Conservation (phyloP, 2,888 invertebrate species). For the Sesia apiformis region DNA sequence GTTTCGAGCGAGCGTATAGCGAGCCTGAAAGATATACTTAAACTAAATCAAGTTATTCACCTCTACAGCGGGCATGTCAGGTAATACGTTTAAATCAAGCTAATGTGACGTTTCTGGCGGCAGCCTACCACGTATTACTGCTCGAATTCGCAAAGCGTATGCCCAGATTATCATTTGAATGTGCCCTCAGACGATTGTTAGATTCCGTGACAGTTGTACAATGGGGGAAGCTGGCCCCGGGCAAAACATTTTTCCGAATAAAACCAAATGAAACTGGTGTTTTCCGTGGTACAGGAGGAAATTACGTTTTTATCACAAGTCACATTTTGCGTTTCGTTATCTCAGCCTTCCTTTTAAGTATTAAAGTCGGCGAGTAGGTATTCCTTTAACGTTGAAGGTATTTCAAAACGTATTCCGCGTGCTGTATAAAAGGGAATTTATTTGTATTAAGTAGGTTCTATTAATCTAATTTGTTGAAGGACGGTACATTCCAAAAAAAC, state of each 20-base stretch:
- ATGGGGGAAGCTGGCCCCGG: conserved; percentile 43
- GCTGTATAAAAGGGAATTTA: no score
- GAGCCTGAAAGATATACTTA: not conserved
- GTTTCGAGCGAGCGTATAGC: no score
- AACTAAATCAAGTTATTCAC: not conserved
- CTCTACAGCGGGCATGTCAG: conserved; percentile 25
- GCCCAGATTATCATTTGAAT: conserved; percentile 71
- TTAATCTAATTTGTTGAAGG: no score
- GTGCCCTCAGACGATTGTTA: conserved; percentile 66
- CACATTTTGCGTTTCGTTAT: conserved; percentile 38
- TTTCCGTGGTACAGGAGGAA: conserved; percentile 39
- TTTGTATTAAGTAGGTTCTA: no score
- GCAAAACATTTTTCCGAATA: conserved; percentile 52
- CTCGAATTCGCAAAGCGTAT: conserved; percentile 57
- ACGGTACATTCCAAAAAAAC: no score
- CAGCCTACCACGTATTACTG: conserved; percentile 31
- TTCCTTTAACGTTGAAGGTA: no score
- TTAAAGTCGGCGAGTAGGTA: not conserved
- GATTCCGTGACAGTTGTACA: conserved; percentile 61
- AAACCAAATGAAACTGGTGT: conserved; percentile 28
- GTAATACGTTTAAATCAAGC: conserved; percentile 62
- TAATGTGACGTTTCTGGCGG: conserved; percentile 60
- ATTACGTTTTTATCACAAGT: conserved; percentile 54
- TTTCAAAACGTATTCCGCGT: no score
- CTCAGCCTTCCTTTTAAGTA: conserved; percentile 9